Conservation (phyloP, 2,113 vertebrate species). For the Atractosteus spatula region DNA sequence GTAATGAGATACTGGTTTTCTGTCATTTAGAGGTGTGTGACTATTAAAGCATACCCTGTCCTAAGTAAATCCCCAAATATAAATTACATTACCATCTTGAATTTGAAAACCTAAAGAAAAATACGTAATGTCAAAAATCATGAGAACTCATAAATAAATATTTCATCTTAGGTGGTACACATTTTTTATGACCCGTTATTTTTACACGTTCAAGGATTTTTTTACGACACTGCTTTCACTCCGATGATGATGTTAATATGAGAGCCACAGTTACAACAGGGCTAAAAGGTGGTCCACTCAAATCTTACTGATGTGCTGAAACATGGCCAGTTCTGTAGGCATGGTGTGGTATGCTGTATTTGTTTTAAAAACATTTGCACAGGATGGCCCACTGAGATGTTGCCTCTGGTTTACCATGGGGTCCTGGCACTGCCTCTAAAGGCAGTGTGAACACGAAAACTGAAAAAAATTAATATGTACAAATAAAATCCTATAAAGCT, state of each 20-base stretch:
- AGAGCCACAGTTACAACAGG: neutral
- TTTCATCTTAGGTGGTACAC: slow-evolving; percentile 1
- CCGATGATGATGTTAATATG: neutral
- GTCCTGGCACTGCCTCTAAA: neutral
- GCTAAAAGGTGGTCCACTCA: slow-evolving; percentile 6
- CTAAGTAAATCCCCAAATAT: too few species aligned
- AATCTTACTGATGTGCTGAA: neutral
- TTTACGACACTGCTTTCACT: too few species aligned
- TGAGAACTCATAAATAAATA: neutral
- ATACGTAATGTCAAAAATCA: neutral
- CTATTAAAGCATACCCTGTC: too few species aligned
- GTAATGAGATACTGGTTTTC: too few species aligned
- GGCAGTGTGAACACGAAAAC: too few species aligned
- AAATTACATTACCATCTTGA: too few species aligned
- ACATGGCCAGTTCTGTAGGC: neutral
- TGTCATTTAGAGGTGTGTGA: too few species aligned
- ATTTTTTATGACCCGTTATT: neutral
- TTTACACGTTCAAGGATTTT: neutral
- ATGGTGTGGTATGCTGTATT: neutral
- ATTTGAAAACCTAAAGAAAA: too few species aligned
- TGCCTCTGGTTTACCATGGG: slow-evolving; percentile 1
- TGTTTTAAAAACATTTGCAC: slow-evolving; percentile 15
- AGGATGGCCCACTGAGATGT: slow-evolving; percentile 12
- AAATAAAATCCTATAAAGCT: too few species aligned
- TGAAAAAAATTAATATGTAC: too few species aligned